These are phyloP conservation scores for Phrixothrix hirtus DNA, from an alignment of 2,888 invertebrate genomes.

Conservation along the genomic window DNA sequence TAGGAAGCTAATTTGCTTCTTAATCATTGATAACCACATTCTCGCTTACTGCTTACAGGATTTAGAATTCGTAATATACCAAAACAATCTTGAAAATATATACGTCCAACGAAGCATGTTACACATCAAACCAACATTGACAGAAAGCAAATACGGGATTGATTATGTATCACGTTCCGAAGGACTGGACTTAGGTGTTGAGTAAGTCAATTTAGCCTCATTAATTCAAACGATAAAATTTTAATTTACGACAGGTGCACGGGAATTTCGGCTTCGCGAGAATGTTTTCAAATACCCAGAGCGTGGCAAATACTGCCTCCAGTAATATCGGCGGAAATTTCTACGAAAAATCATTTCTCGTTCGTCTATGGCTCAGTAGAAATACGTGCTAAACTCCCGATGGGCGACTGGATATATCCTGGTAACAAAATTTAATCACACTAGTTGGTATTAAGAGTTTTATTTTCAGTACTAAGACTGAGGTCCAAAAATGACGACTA, in stretches of 20 bases:
- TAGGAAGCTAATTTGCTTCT: too few relatives aligned
- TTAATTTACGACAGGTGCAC: constrained; percentile 60
- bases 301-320: constrained; percentile 69
- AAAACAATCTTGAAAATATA: constrained; percentile 61
- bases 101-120: constrained; percentile 61
- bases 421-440: constrained; percentile 56
- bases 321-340: constrained; percentile 65
- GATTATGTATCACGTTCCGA: constrained; percentile 54
- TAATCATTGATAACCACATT: neutral
- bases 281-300: constrained; percentile 58
- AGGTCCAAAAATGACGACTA: constrained; percentile 68
- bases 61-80: constrained; percentile 71
- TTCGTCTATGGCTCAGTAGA: constrained; percentile 73
- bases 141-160: constrained; percentile 60
- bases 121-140: constrained; percentile 63
- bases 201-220: constrained; percentile 44
- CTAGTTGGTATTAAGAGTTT: neutral
- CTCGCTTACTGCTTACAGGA: constrained; percentile 57
- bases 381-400: constrained; percentile 71
- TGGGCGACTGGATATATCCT: constrained; percentile 79
- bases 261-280: constrained; percentile 41
- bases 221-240: too few relatives aligned
- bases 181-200: constrained; percentile 46
- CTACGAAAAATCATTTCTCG: constrained; percentile 64
- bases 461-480: constrained; percentile 63